Evolutionary conservation across 2,113 vertebrate species (phyloP).

Genomic region (Hippocampus barbouri): DNA sequence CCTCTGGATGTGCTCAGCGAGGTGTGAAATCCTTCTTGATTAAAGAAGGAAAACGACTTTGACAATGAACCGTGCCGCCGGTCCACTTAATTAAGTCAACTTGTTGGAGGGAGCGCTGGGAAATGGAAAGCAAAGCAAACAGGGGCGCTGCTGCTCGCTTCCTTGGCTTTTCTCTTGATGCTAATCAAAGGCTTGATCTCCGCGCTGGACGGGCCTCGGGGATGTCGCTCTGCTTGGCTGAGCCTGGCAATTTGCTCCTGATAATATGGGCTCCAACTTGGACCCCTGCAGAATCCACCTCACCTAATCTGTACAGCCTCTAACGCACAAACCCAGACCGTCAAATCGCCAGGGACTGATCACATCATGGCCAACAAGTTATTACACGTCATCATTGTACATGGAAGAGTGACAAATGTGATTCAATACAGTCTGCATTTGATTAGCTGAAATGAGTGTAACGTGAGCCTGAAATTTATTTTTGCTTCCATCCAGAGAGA

Average conservation of each 20-base stretch:
- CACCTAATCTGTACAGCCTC: constrained; percentile 35
- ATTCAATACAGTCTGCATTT: constrained; percentile 25
- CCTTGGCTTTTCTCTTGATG: constrained; percentile 50
- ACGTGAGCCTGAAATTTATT: background rate
- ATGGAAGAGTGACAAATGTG: constrained; percentile 37
- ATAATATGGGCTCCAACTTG: constrained; percentile 50
- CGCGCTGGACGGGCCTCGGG: constrained; percentile 58
- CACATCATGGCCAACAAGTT: constrained; percentile 43
- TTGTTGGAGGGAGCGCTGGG: constrained; percentile 55
- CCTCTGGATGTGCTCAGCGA: constrained; percentile 52
- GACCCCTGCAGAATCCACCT: constrained; percentile 32
- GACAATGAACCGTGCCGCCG: constrained; percentile 61
- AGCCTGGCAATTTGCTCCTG: constrained; percentile 71
- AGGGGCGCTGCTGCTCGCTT: constrained; percentile 42
- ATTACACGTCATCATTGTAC: constrained; percentile 40
- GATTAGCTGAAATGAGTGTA: constrained; percentile 37
- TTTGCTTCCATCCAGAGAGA: background rate
- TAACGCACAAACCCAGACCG: constrained; percentile 28
- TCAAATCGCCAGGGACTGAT: constrained; percentile 47
- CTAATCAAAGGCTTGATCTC: constrained; percentile 72
- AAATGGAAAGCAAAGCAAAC: constrained; percentile 67
- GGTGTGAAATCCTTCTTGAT: constrained; percentile 77
- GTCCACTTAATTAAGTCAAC: constrained; percentile 73
- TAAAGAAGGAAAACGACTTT: constrained; percentile 64
- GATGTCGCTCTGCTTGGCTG: constrained; percentile 65